Conservation (phyloP, 2,888 invertebrate genomes). For the Ypsolopha sequella region DNA sequence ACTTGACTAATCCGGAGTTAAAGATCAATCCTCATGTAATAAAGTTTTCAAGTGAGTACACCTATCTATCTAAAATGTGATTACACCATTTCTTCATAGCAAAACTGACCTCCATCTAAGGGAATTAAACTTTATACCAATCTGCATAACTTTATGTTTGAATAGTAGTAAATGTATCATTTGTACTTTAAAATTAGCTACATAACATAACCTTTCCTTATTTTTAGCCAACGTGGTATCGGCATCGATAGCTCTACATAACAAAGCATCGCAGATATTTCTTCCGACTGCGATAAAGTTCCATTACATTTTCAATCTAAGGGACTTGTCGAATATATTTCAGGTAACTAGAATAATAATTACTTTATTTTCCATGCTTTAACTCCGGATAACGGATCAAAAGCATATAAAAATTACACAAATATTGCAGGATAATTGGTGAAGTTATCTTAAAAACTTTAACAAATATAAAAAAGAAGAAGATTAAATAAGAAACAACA, state of each 20-base stretch:
- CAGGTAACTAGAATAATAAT: no score
- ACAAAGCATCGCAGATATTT: constrained; percentile 88
- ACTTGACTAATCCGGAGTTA: constrained; percentile 84
- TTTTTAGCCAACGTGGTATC: constrained; percentile 76
- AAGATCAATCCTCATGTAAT: constrained; percentile 79
- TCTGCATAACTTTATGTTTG: no score
- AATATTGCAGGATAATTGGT: no score
- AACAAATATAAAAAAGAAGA: no score
- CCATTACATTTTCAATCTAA: constrained; percentile 95
- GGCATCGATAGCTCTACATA: constrained; percentile 87
- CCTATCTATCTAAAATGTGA: neutral
- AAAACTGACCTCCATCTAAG: no score
- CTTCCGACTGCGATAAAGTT: constrained; percentile 96
- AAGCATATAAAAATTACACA: no score
- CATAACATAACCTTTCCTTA: neutral
- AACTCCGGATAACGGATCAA: no score
- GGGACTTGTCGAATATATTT: constrained; percentile 95
- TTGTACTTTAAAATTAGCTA: neutral
- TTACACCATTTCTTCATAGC: neutral
- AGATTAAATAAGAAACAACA: no score
- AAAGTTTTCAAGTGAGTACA: constrained; percentile 69
- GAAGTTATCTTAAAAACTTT: no score
- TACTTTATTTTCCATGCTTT: no score
- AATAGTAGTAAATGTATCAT: no score
- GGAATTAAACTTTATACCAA: no score